phyloP scores from a whole-genome alignment of 2,113 vertebrate genomes.

The Galemys pyrenaicus region DNA sequence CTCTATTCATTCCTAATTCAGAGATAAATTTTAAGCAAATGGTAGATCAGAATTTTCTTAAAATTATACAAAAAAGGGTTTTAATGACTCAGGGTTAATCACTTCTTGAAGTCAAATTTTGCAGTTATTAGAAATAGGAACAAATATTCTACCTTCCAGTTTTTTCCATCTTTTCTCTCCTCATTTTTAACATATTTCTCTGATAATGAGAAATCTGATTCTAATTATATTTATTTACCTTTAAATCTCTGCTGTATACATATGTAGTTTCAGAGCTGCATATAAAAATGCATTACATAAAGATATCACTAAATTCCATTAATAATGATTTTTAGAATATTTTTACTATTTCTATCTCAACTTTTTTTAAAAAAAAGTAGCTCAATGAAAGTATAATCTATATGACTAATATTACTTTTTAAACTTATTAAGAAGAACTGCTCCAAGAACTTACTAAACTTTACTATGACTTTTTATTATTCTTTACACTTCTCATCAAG shows the following conservation, averaged over 20 bases:
- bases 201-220: not conserved
- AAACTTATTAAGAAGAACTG: not conserved
- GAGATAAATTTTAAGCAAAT: not conserved
- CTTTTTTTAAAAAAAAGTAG: not conserved
- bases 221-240: not conserved
- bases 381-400: not conserved
- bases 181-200: not conserved
- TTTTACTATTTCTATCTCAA: not conserved
- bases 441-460: not conserved
- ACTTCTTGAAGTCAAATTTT: not conserved
- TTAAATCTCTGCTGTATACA: not conserved
- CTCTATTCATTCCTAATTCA: not conserved
- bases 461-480: not conserved
- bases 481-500: not conserved
- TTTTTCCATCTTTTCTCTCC: not conserved
- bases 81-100: not conserved
- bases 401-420: not conserved
- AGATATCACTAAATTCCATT: not conserved
- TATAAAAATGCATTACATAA: not conserved
- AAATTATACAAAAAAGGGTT: not conserved
- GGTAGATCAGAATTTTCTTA: not conserved
- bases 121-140: not conserved
- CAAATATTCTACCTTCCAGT: not conserved
- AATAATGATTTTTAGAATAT: not conserved
- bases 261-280: not conserved